Base-by-base conservation (phyloP, 2,797 vertebrate species). In the Rhyacichthys aspro region DNA sequence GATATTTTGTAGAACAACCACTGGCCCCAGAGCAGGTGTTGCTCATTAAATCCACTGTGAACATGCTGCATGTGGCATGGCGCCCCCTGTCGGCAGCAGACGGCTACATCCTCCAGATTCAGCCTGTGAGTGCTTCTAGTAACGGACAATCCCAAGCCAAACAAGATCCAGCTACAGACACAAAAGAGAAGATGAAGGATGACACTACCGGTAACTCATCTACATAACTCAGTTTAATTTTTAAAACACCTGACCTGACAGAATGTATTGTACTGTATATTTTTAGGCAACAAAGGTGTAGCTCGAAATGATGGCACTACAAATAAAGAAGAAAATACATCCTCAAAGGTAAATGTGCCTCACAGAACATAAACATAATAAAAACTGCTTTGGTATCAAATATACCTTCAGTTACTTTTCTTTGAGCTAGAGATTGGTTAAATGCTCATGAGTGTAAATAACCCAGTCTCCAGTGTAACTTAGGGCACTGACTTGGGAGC, bases 41-140 rank as follows among this genome's bases (percentile, higher is more conserved):
- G 18, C 90, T 99, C 61, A 94, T 99, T 38, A 95, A 95, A 87
- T 97, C 97, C 64, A 98, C 96, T 2, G 93, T 97, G 73, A 94
- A 90, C 76, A 94, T 96, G 79, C 95, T 99, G 32, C 96, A 98
- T 1, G 89, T 99, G 55, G 96, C 96, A 3, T 99, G 98, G 98
- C 95, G 96, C 79, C 96, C 97, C 69, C 92, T 98, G 56, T 91
- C 94, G 49, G 95, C 94, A 0, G 96, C 97, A 5, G 96, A 99
- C 79, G 92, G 91, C 32, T 99, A 98, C 79, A 88, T 98, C 75
- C 91, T 99, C 59, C 98, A 99, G 8, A 68, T 97, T 66, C 95
- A 94, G 64, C 93, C 94, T 0, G 92, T 90, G 49, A 63, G 76
- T 19, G 87, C 90, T 0, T 43, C 79, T 32, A 70, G 80, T 12